Conservation (phyloP, 1,140 invertebrate genomes). For the Helicoverpa zea region DNA sequence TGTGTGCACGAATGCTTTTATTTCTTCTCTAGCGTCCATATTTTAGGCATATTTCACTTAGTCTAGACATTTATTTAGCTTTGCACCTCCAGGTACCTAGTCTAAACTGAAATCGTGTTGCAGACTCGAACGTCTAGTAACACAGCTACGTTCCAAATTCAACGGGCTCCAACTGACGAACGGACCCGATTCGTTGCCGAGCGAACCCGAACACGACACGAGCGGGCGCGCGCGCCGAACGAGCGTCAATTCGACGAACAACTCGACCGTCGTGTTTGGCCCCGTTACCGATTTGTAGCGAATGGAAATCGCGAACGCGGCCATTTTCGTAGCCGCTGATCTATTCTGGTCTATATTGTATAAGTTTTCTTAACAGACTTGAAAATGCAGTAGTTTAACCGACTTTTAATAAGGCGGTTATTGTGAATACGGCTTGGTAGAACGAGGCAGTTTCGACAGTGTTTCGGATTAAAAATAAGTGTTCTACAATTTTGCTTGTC, state of each 20-base stretch:
- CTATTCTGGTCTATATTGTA: constrained; percentile 66
- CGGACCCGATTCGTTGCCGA: constrained; percentile 76
- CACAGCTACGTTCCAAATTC: constrained; percentile 84
- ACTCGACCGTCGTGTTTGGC: constrained; percentile 80
- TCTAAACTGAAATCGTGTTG: constrained; percentile 66
- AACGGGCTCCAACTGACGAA: constrained; percentile 74
- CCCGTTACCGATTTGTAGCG: constrained; percentile 86
- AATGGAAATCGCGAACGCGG: constrained; percentile 64
- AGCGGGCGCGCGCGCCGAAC: constrained; percentile 66
- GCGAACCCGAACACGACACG: constrained; percentile 75
- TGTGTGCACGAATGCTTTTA: not conserved
- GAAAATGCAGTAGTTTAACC: not conserved
- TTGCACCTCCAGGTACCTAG: constrained; percentile 41
- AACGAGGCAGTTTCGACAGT: constrained; percentile 2
- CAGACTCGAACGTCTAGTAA: constrained; percentile 85
- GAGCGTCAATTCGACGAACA: constrained; percentile 73
- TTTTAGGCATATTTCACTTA: constrained; percentile 15
- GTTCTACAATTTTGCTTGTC: constrained; percentile 10
- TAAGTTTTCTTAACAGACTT: constrained; percentile 51
- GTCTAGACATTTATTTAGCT: not conserved
- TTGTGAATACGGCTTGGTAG: constrained; percentile 2
- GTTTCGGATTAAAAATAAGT: constrained; percentile 6
- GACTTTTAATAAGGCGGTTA: no score
- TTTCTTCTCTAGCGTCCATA: not conserved
- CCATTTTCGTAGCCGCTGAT: constrained; percentile 63